phyloP scores from a whole-genome alignment of 2,888 invertebrate genomes.

The Calliphora vomitoria region DNA sequence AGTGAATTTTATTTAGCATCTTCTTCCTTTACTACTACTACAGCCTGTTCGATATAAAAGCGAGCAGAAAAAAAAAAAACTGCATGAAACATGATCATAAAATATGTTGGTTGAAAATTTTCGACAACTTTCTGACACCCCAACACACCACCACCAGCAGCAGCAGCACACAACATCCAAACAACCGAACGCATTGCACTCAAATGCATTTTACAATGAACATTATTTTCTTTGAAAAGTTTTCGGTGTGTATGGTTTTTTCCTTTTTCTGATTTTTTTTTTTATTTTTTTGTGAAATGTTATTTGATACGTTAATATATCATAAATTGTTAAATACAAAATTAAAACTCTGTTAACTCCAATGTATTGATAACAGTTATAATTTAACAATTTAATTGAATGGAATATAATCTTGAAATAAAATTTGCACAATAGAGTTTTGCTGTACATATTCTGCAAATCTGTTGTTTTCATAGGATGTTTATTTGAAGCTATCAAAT shows the following conservation, averaged over 20 bases:
- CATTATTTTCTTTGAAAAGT: constrained; percentile 21
- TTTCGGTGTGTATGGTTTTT: neutral
- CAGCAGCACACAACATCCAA: constrained; percentile 13
- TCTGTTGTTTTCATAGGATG: too few species aligned
- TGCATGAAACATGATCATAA: constrained; percentile 65
- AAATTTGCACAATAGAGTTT: neutral
- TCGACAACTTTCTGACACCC: constrained; percentile 69
- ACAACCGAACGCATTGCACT: constrained; percentile 12
- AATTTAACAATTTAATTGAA: constrained; percentile 49
- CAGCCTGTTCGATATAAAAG: constrained; percentile 40
- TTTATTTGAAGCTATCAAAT: too few species aligned
- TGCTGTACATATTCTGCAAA: too few species aligned
- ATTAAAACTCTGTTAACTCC: constrained; percentile 39
- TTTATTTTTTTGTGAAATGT: constrained; percentile 51
- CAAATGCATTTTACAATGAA: neutral
- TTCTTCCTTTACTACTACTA: constrained; percentile 54
- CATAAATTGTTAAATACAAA: constrained; percentile 69
- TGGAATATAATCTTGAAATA: neutral
- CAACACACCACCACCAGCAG: constrained; percentile 33
- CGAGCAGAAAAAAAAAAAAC: neutral
- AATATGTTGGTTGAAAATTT: constrained; percentile 71
- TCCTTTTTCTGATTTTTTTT: neutral
- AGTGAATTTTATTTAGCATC: constrained; percentile 17
- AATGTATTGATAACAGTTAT: neutral
- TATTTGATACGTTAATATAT: constrained; percentile 75